These are phyloP conservation scores for Sesia apiformis DNA, from an alignment of 2,888 invertebrate genomes.

Conservation along the genomic window DNA sequence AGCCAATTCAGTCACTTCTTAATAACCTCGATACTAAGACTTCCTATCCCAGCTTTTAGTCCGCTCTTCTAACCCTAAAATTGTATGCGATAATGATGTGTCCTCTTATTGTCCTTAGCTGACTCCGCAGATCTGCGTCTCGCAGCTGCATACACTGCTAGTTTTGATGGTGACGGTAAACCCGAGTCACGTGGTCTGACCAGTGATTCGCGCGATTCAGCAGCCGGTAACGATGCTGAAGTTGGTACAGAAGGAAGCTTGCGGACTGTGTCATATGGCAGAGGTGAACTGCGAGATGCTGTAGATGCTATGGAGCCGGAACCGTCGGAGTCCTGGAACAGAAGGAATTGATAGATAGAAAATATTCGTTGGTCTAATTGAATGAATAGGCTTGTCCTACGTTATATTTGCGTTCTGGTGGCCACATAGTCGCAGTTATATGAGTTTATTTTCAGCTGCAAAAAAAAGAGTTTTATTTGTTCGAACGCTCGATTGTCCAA, in stretches of 20 bases:
- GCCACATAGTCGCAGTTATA: too few relatives aligned
- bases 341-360: not conserved
- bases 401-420: too few relatives aligned
- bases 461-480: too few relatives aligned
- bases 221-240: constrained; percentile 64
- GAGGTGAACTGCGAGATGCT: constrained; percentile 57
- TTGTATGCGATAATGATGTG: constrained; percentile 83
- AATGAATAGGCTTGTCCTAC: too few relatives aligned
- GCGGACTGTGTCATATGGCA: constrained; percentile 60
- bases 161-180: constrained; percentile 78
- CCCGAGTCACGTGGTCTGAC: constrained; percentile 62
- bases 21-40: too few relatives aligned
- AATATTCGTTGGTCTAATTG: too few relatives aligned
- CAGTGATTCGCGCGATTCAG: constrained; percentile 65
- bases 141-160: constrained; percentile 73
- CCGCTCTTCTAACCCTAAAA: constrained; percentile 56
- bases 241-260: constrained; percentile 65
- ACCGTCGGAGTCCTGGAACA: constrained; percentile 55
- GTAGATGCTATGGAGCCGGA: constrained; percentile 63
- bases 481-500: too few relatives aligned
- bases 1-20: too few relatives aligned
- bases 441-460: too few relatives aligned
- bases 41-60: too few relatives aligned
- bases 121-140: constrained; percentile 74
- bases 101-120: constrained; percentile 72